Evolutionary conservation across 2,888 invertebrate species (phyloP), one percentile per base, ranked within the genome.

Genomic region (Tiphia femorata): DNA sequence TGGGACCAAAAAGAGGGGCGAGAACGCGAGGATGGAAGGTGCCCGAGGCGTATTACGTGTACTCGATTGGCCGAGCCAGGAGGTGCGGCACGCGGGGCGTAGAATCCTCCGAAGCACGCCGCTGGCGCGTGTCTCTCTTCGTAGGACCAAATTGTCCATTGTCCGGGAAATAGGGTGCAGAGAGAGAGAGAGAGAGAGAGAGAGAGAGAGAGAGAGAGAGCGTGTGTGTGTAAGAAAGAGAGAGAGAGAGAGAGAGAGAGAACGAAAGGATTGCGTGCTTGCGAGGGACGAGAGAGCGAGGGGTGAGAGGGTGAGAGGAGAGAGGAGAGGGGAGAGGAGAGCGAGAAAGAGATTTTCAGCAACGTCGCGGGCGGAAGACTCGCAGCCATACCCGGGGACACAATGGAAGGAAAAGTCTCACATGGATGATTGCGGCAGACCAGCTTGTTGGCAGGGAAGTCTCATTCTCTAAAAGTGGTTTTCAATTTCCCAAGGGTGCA

Each of bases 361-460:
- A 59, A 79, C 79, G 69, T 76, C 79, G 67, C 71, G n/a, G n/a
- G 75, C 73, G 71, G 81, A 81, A 77, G 80, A 77, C 60, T 78
- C 58, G 74, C 77, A 64, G 73, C 76, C 75, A 74, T 77, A 72
- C 66, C 76, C 77, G 79, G n/a, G n/a, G 77, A 77, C 73, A 77
- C 76, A 72, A 72, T 67, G 73, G 70, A 76, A 81, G 73, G 79
- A 80, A 78, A 80, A 77, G 53, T 70, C 75, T 77, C 75, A 72
- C 77, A 78, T 73, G 79, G 80, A 82, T 77, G 80, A 82, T 79
- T 80, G 79, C 78, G 78, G 81, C 81, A 83, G 80, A 80, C 79
- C 82, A 83, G 83, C 83, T 83, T 83, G 83, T 83, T 83, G 79
- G 83, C 83, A 82, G 83, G 82, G 80, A 83, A 82, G 82, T 83